Base-by-base conservation (phyloP, 2,113 vertebrate species). In the Tamias sibiricus region DNA sequence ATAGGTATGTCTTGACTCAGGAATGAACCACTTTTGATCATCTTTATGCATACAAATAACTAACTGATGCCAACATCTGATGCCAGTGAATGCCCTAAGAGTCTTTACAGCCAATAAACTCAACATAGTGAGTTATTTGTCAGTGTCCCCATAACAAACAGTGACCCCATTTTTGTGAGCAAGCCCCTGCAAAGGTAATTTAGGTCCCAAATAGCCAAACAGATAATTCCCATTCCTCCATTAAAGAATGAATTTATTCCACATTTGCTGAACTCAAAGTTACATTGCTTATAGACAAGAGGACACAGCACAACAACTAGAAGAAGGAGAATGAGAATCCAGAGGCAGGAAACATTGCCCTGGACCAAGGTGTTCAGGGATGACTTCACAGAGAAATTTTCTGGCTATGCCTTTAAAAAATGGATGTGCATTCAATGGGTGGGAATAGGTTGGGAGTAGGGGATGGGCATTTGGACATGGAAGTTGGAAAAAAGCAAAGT, bases 321-420 rank as follows among this genome's bases (percentile, higher is more conserved):
- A 88, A 49, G 42, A 91, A 83, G 74, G 80, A 74, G 93, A 91
- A 81, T 72, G 10, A 95, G 83, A 97, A 92, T 40, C 86, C 19
- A 80, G 80, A 87, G 49, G 13, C 22, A 90, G 37, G 62, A 83
- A 35, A 68, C 54, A 40, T 20, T 52, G 81, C 54, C 16, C 86
- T 87, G 69, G 62, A 85, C 54, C 47, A 32, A 96, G 22, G 30
- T 59, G 30, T 42, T 89, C 62, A 91, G 10, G 19, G 7, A 28
- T 26, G 7, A 40, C 35, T 85, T 90, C 66, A 14, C 32, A 11
- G 20, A 62, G 57, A 35, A 80, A 57, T 28, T 87, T 40, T 72
- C 12, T 93, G 76, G 13, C 47, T 91, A 44, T 57, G 20, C 47
- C 62, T 92, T 90, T 44, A 96, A 49, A 90, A 87, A 44, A 72